These are phyloP conservation scores for Drosophila kokeensis DNA, from an alignment of 2,888 invertebrate genomes.

Conservation along the genomic window DNA sequence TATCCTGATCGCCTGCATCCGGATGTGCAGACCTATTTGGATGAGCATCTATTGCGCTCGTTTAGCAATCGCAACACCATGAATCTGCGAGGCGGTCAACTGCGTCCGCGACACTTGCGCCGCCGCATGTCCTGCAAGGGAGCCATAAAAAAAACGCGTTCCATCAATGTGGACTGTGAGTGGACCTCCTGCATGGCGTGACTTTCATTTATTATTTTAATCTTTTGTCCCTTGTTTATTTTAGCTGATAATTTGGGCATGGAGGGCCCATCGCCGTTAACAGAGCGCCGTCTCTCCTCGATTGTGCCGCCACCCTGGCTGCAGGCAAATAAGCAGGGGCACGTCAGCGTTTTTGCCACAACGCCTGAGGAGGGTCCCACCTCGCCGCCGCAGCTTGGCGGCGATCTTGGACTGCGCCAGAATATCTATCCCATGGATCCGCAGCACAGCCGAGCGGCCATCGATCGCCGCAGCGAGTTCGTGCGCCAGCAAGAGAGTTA, in stretches of 20 bases:
- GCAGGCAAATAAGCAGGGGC: conserved; percentile 82
- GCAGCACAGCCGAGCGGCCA: conserved; percentile 80
- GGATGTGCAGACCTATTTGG: conserved; percentile 94
- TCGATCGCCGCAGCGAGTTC: conserved; percentile 84
- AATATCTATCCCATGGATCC: conserved; percentile 84
- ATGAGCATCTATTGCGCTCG: conserved; percentile 93
- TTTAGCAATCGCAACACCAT: conserved; percentile 91
- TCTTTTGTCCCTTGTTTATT: not conserved
- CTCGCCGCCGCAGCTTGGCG: conserved; percentile 64
- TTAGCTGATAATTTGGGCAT: conserved; percentile 92
- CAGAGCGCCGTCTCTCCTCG: conserved; percentile 87
- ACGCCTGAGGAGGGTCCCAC: conserved; percentile 82
- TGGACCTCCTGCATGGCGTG: conserved; percentile 55
- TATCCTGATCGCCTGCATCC: conserved; percentile 93
- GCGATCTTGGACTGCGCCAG: conserved; percentile 79
- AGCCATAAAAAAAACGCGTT: conserved; percentile 96
- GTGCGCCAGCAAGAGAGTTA: conserved; percentile 83
- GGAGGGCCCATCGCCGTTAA: conserved; percentile 87
- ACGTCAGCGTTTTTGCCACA: conserved; percentile 80
- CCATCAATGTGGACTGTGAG: conserved; percentile 96
- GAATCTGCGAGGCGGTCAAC: conserved; percentile 86
- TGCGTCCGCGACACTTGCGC: conserved; percentile 87
- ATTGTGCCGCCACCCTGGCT: conserved; percentile 85
- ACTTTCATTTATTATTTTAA: not conserved
- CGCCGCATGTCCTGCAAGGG: conserved; percentile 95